Base-by-base conservation (phyloP, 1,140 invertebrate genomes). In the Bombus waltoni region DNA sequence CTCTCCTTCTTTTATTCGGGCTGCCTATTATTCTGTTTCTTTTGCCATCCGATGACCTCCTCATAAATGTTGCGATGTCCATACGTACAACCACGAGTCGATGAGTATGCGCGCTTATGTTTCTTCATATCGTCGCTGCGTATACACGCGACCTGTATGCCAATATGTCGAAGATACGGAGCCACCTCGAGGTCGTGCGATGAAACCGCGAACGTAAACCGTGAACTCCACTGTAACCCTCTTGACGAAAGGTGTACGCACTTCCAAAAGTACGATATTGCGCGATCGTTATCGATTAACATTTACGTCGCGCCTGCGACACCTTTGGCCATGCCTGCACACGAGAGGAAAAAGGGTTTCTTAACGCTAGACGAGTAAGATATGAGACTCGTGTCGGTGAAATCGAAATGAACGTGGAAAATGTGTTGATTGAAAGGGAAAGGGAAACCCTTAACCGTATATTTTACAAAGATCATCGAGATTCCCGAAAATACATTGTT, bases 71-170 rank as follows among this genome's bases (percentile, higher is more conserved):
- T 88, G 81, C 92, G 89, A 91, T 91, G 89, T 91, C 90, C 89
- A 66, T 40, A 76, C 68, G 22, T 71, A 71, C 79, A 76, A 62
- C 68, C 75, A 76, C 65, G 68, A 28, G 40, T 59, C 85, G 78
- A 85, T 81, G 83, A 66, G 62, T 83, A 79, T 81, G 77, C 65
- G 75, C 89, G 91, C 80, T 91, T 92, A 91, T 91, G 91, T 94
- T 95, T 93, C 94, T 94, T 93, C 92, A 94, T 93, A 93, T 93
- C 89, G 87, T 77, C 88, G 92, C 75, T 53, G 59, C 83, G 62
- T 74, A 74, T 89, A 93, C 93, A 95, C 94, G 94, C 94, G 94
- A 94, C 94, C 71, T 93, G 94, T 91, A 93, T 94, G 92, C 90
- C 87, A 94, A 95, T 94, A 87, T 85, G 44, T 83, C 83, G 73